Percentiles rank a stretch among this genome's conserved stretches.
Evolutionary conservation across 53 echinoderm and acorn worm genomes (phyloP).

Genomic region (Astropecten irregularis): DNA sequence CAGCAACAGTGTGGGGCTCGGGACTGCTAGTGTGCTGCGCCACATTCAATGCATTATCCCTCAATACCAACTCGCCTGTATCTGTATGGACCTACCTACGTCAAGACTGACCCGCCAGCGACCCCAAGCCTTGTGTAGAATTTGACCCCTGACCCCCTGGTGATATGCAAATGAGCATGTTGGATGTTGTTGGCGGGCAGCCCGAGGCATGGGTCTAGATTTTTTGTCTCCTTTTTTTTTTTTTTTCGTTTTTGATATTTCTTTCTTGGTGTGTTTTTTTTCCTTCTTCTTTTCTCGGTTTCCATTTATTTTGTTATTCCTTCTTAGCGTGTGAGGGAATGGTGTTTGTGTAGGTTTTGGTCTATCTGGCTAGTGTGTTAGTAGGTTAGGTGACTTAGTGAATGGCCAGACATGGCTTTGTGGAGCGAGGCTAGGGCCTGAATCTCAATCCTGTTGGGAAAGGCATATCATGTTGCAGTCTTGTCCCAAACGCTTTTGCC

Average conservation of each 20-base stretch:
- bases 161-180: conserved; percentile 51
- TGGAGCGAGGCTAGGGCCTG: background rate
- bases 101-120: conserved; percentile 44
- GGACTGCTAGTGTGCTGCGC: too few relatives aligned
- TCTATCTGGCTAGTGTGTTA: conserved; percentile 38
- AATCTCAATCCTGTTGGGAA: too few relatives aligned
- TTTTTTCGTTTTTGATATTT: too few relatives aligned
- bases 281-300: background rate
- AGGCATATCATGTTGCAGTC: too few relatives aligned
- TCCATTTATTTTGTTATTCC: background rate
- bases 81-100: conserved; percentile 38
- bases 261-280: background rate
- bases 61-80: background rate
- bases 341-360: conserved; percentile 22
- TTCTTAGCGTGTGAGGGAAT: background rate
- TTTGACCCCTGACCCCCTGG: conserved; percentile 47
- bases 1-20: too few relatives aligned
- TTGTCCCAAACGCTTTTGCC: too few relatives aligned
- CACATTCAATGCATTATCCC: conserved; percentile 30
- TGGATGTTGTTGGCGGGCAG: conserved; percentile 51
- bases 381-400: conserved; percentile 36
- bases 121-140: conserved; percentile 59
- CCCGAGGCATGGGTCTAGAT: conserved; percentile 45
- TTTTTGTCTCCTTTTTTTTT: background rate
- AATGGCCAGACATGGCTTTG: conserved; percentile 46